Conservation (phyloP, 2,888 invertebrate species). For the Brenthis hecate region DNA sequence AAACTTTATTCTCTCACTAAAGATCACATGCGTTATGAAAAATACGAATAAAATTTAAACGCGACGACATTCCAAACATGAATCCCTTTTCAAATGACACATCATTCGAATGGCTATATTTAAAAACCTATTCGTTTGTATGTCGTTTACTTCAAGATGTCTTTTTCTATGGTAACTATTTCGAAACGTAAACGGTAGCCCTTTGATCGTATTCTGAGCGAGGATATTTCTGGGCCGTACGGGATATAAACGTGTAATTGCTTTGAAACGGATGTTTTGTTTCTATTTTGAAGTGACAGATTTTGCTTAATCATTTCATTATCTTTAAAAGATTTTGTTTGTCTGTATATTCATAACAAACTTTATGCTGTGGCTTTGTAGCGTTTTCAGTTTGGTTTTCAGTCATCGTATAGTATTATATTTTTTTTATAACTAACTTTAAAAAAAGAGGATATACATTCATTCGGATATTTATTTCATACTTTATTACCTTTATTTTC, state of each 20-base stretch:
- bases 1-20: too few species aligned
- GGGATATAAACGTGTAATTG: constrained; percentile 6
- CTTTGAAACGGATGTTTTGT: constrained; percentile 21
- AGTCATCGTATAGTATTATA: too few species aligned
- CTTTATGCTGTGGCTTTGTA: neutral
- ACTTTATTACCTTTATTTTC: too few species aligned
- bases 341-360: neutral
- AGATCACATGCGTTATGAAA: too few species aligned
- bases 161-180: constrained; percentile 13
- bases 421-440: too few species aligned
- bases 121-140: constrained; percentile 11
- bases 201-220: neutral
- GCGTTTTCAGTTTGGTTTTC: too few species aligned
- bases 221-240: constrained; percentile 4
- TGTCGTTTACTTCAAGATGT: constrained; percentile 17
- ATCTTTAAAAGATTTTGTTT: neutral
- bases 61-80: constrained; percentile 2
- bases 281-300: constrained; percentile 21
- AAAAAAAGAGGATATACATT: too few species aligned
- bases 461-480: too few species aligned
- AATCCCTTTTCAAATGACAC: constrained; percentile 2
- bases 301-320: constrained; percentile 18
- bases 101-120: constrained; percentile 12
- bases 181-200: constrained; percentile 1
- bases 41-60: neutral